phyloP scores from a whole-genome alignment of 2,113 vertebrate species.

The Zonotrichia leucophrys region DNA sequence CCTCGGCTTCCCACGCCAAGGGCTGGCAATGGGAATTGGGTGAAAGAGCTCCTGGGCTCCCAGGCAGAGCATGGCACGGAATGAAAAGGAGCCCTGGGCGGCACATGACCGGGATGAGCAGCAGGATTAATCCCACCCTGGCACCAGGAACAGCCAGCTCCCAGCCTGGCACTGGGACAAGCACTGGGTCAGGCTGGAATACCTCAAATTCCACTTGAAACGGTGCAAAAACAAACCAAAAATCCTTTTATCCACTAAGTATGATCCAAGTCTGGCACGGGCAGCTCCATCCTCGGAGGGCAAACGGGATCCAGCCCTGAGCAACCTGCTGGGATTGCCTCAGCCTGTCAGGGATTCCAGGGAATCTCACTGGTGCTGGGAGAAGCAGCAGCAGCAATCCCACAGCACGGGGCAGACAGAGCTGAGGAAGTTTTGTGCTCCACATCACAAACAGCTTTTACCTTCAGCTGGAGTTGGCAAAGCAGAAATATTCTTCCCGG shows the following conservation, averaged over 20 bases:
- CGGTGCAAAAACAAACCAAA: neutral
- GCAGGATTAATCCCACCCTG: neutral
- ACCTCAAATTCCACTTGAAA: neutral
- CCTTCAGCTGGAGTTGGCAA: neutral
- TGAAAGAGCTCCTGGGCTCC: slow-evolving; percentile 21
- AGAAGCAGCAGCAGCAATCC: neutral
- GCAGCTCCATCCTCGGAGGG: neutral
- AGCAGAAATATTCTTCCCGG: neutral
- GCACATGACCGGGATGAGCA: neutral
- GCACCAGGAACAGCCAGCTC: neutral
- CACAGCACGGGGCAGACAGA: neutral
- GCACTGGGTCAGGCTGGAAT: neutral
- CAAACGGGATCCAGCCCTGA: neutral
- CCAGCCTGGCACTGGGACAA: rapidly evolving
- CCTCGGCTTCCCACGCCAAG: neutral
- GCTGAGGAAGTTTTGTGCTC: neutral
- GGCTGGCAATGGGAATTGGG: slow-evolving; percentile 5
- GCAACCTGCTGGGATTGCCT: neutral
- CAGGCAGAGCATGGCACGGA: neutral
- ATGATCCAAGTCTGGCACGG: neutral
- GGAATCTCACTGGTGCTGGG: rapidly evolving
- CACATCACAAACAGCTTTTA: neutral
- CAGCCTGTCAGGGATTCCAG: neutral
- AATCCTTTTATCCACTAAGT: neutral
- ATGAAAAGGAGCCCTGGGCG: neutral